These are phyloP conservation scores for Tarsius wallacei DNA, from an alignment of 2,797 vertebrate species.

Conservation along the genomic window DNA sequence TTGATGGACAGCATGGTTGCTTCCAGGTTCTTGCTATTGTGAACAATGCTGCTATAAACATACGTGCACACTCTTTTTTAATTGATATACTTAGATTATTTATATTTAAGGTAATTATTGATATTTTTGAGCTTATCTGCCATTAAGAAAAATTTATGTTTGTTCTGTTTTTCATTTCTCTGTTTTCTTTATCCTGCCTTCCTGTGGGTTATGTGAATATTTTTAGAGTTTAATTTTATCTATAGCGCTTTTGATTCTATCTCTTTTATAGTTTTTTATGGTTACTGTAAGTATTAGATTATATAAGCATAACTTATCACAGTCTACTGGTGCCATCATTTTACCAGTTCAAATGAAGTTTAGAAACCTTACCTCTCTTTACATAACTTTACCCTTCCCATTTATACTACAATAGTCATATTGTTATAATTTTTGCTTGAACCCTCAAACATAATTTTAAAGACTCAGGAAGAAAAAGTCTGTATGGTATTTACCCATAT, in stretches of 20 bases:
- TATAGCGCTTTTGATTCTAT: constrained; percentile 22
- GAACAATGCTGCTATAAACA: too few species aligned
- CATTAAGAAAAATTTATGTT: neutral
- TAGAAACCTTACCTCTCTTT: constrained; percentile 8
- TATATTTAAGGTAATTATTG: constrained; percentile 33
- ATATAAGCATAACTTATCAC: constrained; percentile 35
- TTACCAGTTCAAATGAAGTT: constrained; percentile 46
- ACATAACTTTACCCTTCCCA: neutral
- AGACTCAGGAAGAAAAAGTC: neutral
- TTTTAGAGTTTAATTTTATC: constrained; percentile 60
- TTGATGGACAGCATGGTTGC: too few species aligned
- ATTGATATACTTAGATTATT: neutral
- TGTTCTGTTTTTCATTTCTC: neutral
- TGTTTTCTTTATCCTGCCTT: neutral
- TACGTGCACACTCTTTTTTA: neutral
- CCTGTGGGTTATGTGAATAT: neutral
- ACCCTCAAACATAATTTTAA: constrained; percentile 24
- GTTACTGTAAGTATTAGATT: neutral
- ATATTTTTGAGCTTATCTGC: neutral
- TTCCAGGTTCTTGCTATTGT: too few species aligned
- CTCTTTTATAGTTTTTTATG: neutral
- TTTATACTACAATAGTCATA: constrained; percentile 22
- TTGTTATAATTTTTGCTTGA: constrained; percentile 40
- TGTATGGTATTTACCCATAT: constrained; percentile 20
- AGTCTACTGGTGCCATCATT: constrained; percentile 22